Evolutionary conservation across 1,140 invertebrate genomes (phyloP).

Genomic region (Magallana gigas): DNA sequence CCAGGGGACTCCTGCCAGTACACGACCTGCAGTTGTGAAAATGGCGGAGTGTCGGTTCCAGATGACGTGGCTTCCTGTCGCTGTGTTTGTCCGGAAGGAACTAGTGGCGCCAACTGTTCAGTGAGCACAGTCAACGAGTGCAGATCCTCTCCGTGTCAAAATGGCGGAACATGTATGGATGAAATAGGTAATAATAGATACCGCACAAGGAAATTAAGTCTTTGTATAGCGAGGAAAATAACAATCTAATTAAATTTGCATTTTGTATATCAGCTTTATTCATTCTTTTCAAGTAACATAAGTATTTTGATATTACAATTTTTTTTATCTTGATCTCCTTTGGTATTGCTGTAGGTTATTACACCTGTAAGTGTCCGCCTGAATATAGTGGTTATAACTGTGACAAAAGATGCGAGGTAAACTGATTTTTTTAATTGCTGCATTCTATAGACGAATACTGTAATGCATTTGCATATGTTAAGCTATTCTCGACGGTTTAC

Average conservation of each 20-base stretch:
- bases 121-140: conserved; percentile 35
- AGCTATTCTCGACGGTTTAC: no score
- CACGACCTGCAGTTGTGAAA: conserved; percentile 1
- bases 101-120: conserved; percentile 23
- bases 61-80: neutral
- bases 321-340: neutral
- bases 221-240: no score
- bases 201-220: no score
- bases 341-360: conserved; percentile 10
- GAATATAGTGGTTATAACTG: conserved; percentile 26
- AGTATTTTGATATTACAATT: neutral
- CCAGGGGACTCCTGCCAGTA: conserved; percentile 5
- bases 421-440: no score
- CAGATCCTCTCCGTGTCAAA: conserved; percentile 6
- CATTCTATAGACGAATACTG: no score
- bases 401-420: neutral
- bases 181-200: neutral
- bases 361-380: conserved; percentile 24
- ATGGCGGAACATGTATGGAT: conserved; percentile 41
- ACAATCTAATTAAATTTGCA: no score
- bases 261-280: no score
- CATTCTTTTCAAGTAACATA: no score
- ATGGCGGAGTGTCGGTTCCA: conserved; percentile 11
- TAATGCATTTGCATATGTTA: no score
- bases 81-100: conserved; percentile 35